Evolutionary conservation across 1,140 invertebrate species (phyloP), one percentile per base, ranked within the genome.

Genomic region (Campoletis sonorensis): DNA sequence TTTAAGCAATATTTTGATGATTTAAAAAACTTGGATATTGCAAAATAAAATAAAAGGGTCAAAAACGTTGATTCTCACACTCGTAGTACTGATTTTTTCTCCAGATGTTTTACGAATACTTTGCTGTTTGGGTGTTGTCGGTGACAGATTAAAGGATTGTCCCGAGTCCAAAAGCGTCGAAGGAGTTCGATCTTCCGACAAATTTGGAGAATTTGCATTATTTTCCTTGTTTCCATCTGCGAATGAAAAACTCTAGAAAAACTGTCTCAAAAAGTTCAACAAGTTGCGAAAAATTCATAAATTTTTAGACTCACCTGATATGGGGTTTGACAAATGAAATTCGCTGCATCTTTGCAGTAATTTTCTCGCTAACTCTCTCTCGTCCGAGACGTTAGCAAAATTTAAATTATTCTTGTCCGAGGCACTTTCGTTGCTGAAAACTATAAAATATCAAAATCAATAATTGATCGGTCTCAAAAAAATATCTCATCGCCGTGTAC

Each of bases 301-400:
- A 45, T 11, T 45, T 11, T 45, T 45, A 1, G 11, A 45, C 40
- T 45, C 11, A 11, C 40, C 40, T 45, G 40, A 45, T 26, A 77
- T 75, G 16, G 73, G 61, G 40, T 77, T 61, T 15, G 73, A 54
- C n/a, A 49, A 45, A 26, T 78, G n/a, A 64, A 78, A 16, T 16
- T 85, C 72, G n/a, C 82, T 87, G 21, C 88, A 89, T 73, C 81
- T 88, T 37, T 86, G 81, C 27, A 91, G 79, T 61, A 90, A 37
- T 79, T 85, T 87, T 16, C 89, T 86, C 15, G 90, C 89, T 49
- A 84, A 72, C 77, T 89, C 85, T 54, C 86, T 83, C 64, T 90
- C 84, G 10, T 45, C 64, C 8, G 87, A 85, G 16, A 82, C 67
- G 26, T 67, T 83, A n/a, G 68, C 61, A 1, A 75, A 81, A 51